Base-by-base conservation (phyloP, 2,888 invertebrate species). In the Brachypterus glaber region DNA sequence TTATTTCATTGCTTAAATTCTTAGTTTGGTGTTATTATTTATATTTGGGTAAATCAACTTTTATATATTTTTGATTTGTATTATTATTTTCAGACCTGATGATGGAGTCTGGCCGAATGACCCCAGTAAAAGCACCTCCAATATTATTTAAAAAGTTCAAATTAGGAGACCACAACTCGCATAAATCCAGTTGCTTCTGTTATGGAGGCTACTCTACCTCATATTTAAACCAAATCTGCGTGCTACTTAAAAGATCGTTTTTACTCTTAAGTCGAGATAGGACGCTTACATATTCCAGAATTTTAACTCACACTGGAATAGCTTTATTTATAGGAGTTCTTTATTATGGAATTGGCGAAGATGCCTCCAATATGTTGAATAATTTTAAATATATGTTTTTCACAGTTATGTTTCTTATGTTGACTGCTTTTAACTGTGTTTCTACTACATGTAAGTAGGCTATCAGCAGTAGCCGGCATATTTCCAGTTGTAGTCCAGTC, bases 321-420 rank as follows among this genome's bases (percentile, higher is more conserved):
- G 93, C 89, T 0, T 52, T 90, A 3, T 70, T 90, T 42, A 81
- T 92, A 44, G 93, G 93, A 1, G 66, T 74, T 9, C 69, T 95
- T 15, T 95, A 87, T 66, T 84, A 76, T 59, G 78, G 82, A 53
- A 85, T 89, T 51, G 95, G 95, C n/a, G 74, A 78, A 45, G 85
- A 92, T 53, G 92, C 89, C 0, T 74, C 76, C 36, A 78, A 87
- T 60, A 79, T 83, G 12, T 70, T 82, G 46, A 83, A 90, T 61
- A 96, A 89, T 62, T 86, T 84, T 57, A 88, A 87, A 58, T 86
- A 85, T 58, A 71, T 92, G 17, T 93, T 90, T 70, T 95, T 91
- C 68, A 82, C 84, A 44, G 76, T 91, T 35, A 83, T 96, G 77
- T 96, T 95, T 64, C 73, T 93, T 35, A 91, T 93, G 85, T 90